Base-by-base conservation (phyloP, 2,888 invertebrate species). In the Margaritifera margaritifera region DNA sequence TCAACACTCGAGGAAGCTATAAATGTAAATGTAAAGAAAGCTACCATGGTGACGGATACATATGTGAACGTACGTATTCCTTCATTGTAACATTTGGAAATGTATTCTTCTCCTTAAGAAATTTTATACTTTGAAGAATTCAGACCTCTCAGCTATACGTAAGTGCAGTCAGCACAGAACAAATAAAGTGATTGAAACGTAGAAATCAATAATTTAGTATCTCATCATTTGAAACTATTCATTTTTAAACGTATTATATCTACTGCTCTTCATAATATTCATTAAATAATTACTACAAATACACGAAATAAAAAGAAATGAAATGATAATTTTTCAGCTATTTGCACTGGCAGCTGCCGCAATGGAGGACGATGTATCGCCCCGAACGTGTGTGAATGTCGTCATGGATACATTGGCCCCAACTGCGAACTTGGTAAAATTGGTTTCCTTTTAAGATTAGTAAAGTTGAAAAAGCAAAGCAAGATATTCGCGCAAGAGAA, bases 351-450 rank as follows among this genome's bases (percentile, higher is more conserved):
- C 6, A 70, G 56, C 15, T 96, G 96, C 89, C 92, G 94, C 84
- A 96, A 96, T 90, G 95, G 96, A 65, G 96, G 96, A 71, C 91
- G 92, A 79, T 96, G 96, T 90, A 92, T 93, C 63, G 92, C 93
- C 64, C 95, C 95, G 56, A 94, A 93, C 83, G 92, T 91, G 79
- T 96, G 96, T 90, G 92, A 93, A 72, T 96, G 96, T 90, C 93
- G 94, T 61, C 92, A 92, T 79, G 96, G 96, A 20, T 96, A 95
- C 91, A 93, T 93, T 64, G 96, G 96, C 72, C 91, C 92, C 82
- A 94, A 93, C 86, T 96, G 96, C 91, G 95, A 96, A 90, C 92
- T 94, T 76, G 90, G 90, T 90, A 77, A 74, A 81, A 55, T 15
- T 42, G 42, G 42, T 42, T 15, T 42, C 42, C 15, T 8, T 42